Percentiles rank a stretch among this genome's conserved stretches.
phyloP scores from a whole-genome alignment of 2,113 vertebrate genomes.

The Chamaetylas fuelleborni region DNA sequence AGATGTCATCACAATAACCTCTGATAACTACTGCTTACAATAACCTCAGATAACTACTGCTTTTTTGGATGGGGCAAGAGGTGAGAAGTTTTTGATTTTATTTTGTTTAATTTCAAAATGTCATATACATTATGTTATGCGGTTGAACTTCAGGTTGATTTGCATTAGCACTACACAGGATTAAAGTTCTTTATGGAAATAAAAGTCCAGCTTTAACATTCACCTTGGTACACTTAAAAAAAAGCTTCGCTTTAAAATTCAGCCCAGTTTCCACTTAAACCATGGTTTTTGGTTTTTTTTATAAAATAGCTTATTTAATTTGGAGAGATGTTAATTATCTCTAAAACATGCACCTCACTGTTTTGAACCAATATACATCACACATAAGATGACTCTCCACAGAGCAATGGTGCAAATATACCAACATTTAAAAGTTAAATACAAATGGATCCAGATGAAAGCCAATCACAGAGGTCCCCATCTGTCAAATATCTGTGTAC shows the following conservation, averaged over 20 bases:
- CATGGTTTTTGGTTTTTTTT: neutral
- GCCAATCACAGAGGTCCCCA: neutral
- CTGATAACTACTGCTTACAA: neutral
- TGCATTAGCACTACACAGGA: neutral
- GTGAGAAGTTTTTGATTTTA: neutral
- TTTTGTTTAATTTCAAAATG: neutral
- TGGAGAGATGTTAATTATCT: neutral
- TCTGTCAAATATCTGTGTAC: neutral
- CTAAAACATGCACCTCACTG: neutral
- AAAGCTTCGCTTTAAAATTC: neutral
- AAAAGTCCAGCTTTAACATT: neutral
- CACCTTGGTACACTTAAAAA: neutral
- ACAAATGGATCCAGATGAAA: neutral
- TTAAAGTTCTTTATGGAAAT: neutral
- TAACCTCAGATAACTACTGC: neutral
- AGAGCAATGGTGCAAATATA: neutral
- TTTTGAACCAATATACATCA: neutral
- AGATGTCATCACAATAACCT: neutral
- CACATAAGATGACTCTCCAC: neutral
- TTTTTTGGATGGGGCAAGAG: neutral
- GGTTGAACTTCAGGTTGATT: slow-evolving; percentile 1
- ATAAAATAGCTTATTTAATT: neutral
- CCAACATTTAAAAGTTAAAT: neutral
- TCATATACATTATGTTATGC: neutral
- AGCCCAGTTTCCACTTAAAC: neutral